Evolutionary conservation across 1,140 invertebrate species (phyloP).

Genomic region (Ceratina australensis): DNA sequence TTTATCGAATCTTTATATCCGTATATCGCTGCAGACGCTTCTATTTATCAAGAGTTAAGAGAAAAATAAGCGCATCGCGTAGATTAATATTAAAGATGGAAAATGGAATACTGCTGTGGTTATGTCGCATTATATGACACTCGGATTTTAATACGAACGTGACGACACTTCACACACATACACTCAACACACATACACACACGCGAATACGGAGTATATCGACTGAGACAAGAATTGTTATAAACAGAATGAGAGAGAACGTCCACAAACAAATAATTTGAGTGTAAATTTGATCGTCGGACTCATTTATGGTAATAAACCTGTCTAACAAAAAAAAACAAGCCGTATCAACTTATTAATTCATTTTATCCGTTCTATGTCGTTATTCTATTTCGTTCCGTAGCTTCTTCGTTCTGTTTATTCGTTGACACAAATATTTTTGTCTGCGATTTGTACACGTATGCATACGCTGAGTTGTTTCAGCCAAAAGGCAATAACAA

Average conservation of each 20-base stretch:
- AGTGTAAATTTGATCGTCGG: constrained; percentile 55
- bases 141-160: constrained; percentile 40
- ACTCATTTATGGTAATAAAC: constrained; percentile 50
- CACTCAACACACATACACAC: no score
- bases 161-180: no score
- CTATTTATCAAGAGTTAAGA: constrained; percentile 48
- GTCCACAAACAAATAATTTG: constrained; percentile 5
- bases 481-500: background rate
- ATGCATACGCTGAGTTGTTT: background rate
- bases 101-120: constrained; percentile 40
- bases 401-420: background rate
- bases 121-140: constrained; percentile 57
- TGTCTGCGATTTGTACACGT: background rate
- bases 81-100: constrained; percentile 19
- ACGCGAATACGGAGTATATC: background rate
- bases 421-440: background rate
- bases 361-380: constrained; percentile 20
- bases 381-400: background rate
- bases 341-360: constrained; percentile 42
- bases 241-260: background rate
- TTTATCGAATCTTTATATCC: constrained; percentile 36
- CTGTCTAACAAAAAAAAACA: constrained; percentile 43
- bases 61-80: background rate
- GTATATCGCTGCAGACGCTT: constrained; percentile 55
- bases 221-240: constrained; percentile 33